Evolutionary conservation across 64 coral and sea anemone species (phyloP), one percentile per base, ranked within the genome.

Genomic region (Stylophora pistillata): DNA sequence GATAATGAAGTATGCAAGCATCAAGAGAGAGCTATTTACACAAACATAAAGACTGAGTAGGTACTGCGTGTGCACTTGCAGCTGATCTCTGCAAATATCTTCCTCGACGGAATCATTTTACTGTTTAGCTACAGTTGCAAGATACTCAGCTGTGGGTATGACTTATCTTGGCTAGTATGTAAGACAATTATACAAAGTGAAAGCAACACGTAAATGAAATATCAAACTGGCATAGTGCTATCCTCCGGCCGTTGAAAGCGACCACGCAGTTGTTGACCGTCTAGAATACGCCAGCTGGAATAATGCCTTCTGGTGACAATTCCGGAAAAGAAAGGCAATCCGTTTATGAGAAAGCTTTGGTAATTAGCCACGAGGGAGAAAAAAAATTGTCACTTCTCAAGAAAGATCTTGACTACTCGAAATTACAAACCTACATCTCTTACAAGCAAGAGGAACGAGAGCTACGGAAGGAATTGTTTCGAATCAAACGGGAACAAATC

Each of bases 261-360:
- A 47, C 37, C 7, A 60, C 7, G 26, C 26, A 5, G 23, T 25
- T 12, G 0, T 12, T 4, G 4, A 12, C 53, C 6, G 1, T 31
- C 7, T 3, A 23, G 47, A 56, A 56, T 55, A 56, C 77, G 20
- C 59, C 59, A 29, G 27, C 7, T 54, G 47, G 33, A 26, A 37
- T 57, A 18, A 97, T 97, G 95, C 95, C 91, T 20, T 57, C 78
- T 25, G 91, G 91, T 61, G 81, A 82, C 6, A 66, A 77, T 25
- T 80, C 58, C 34, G 71, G 57, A 23, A 89, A 89, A 26, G 91
- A 93, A 58, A 71, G 87, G 21, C 91, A 90, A 18, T 93, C 95
- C n/a, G 91, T 97, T 2, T 97, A 93, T 74, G 85, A 97, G 57
- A 93, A 93, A 89, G 91, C 95, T 23, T 76, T 97, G 56, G 81